Evolutionary conservation across 2,888 invertebrate species (phyloP).

Genomic region (Noctua janthina): DNA sequence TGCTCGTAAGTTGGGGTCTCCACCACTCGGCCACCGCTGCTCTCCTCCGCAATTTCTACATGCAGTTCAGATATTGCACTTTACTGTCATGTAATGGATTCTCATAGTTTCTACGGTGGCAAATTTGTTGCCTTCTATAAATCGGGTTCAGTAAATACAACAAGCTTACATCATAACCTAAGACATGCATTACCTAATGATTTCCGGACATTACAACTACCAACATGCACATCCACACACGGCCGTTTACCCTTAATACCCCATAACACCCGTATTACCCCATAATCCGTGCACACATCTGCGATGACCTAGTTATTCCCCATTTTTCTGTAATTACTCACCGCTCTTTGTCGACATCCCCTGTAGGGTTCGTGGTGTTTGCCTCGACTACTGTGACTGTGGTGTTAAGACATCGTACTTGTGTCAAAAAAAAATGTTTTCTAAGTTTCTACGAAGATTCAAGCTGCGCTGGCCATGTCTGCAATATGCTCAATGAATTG

Average conservation of each 20-base stretch:
- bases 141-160: too few relatives aligned
- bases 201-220: slow-evolving; percentile 19
- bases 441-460: neutral
- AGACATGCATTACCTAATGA: slow-evolving; percentile 39
- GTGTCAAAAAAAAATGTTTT: neutral
- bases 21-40: too few relatives aligned
- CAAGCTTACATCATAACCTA: neutral
- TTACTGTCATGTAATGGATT: neutral
- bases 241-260: slow-evolving; percentile 38
- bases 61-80: neutral
- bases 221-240: slow-evolving; percentile 15
- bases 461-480: neutral
- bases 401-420: neutral
- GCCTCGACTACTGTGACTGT: slow-evolving; percentile 57
- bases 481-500: neutral
- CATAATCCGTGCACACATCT: slow-evolving; percentile 76
- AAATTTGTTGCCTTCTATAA: neutral
- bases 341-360: slow-evolving; percentile 84
- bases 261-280: slow-evolving; percentile 45
- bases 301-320: slow-evolving; percentile 86
- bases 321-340: slow-evolving; percentile 90
- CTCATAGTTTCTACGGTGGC: too few relatives aligned
- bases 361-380: slow-evolving; percentile 70
- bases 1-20: too few relatives aligned
- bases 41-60: too few relatives aligned